These are phyloP conservation scores for Aphelinus atriplicis DNA, from an alignment of 1,140 invertebrate genomes.

Conservation along the genomic window DNA sequence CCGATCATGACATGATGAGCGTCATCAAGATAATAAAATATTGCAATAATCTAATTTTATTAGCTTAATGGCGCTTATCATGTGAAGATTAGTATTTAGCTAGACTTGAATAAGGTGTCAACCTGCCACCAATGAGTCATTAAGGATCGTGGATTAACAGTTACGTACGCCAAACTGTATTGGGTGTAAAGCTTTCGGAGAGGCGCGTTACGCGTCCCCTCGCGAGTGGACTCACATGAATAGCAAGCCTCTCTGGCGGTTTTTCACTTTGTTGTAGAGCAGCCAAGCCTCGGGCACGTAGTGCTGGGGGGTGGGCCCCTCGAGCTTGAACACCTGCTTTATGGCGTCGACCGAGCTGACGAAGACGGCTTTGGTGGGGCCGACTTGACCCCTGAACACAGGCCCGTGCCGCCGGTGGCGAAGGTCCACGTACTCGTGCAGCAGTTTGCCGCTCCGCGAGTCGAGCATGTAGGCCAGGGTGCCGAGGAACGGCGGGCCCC, in stretches of 20 bases:
- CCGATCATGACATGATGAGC: too few relatives aligned
- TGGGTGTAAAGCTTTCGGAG: too few relatives aligned
- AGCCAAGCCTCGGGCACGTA: conserved; percentile 85
- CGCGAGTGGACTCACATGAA: conserved; percentile 76
- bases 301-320: conserved; percentile 82
- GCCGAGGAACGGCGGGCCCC: conserved; percentile 59
- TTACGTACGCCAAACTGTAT: too few relatives aligned
- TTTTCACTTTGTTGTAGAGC: conserved; percentile 78
- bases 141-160: too few relatives aligned
- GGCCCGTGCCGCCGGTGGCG: conserved; percentile 79
- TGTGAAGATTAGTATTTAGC: too few relatives aligned
- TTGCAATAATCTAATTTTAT: too few relatives aligned
- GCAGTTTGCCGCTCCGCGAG: conserved; percentile 56
- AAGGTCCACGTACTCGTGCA: conserved; percentile 80
- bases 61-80: too few relatives aligned
- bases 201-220: too few relatives aligned
- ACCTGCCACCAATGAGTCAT: too few relatives aligned
- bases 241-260: conserved; percentile 80
- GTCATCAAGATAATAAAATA: too few relatives aligned
- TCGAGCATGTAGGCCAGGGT: conserved; percentile 55
- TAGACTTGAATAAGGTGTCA: too few relatives aligned
- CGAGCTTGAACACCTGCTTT: conserved; percentile 76
- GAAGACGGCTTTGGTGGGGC: conserved; percentile 76
- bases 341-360: conserved; percentile 76
- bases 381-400: conserved; percentile 78